Evolutionary conservation across 2,888 invertebrate genomes (phyloP).

Genomic region (Habrosyne pyritoides): DNA sequence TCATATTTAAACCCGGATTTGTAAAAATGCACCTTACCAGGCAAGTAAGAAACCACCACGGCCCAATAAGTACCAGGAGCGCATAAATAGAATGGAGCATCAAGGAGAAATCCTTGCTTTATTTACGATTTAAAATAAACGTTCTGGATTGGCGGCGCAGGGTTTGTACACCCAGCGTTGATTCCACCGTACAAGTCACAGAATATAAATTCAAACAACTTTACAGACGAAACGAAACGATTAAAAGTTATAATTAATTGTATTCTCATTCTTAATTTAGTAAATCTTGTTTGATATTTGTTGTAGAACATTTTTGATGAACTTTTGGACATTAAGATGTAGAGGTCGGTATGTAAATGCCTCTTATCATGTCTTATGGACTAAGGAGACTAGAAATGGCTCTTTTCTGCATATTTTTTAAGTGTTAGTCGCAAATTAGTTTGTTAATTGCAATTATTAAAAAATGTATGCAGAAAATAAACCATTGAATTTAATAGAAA

Average conservation of each 20-base stretch:
- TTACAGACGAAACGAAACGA: background rate
- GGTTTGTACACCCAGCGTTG: slow-evolving; percentile 39
- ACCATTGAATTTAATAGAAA: too few relatives aligned
- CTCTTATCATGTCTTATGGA: too few relatives aligned
- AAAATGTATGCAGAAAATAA: too few relatives aligned
- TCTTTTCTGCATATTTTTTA: too few relatives aligned
- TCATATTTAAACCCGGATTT: too few relatives aligned
- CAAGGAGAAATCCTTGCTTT: slow-evolving; percentile 55
- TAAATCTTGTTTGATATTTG: too few relatives aligned
- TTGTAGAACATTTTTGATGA: background rate
- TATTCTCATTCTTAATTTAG: background rate
- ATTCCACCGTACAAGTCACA: slow-evolving; percentile 12
- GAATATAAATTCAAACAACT: slow-evolving; percentile 8
- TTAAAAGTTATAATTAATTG: background rate
- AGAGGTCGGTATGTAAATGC: too few relatives aligned
- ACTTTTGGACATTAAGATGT: background rate
- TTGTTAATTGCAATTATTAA: too few relatives aligned
- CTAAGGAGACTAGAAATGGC: too few relatives aligned
- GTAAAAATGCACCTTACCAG: background rate
- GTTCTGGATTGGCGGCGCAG: slow-evolving; percentile 55
- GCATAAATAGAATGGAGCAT: slow-evolving; percentile 41
- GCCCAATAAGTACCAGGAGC: background rate
- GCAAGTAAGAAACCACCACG: background rate
- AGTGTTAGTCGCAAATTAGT: too few relatives aligned
- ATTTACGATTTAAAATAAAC: slow-evolving; percentile 73